Evolutionary conservation across 1,140 invertebrate species (phyloP).

Genomic region (Leptinotarsa defecta): DNA sequence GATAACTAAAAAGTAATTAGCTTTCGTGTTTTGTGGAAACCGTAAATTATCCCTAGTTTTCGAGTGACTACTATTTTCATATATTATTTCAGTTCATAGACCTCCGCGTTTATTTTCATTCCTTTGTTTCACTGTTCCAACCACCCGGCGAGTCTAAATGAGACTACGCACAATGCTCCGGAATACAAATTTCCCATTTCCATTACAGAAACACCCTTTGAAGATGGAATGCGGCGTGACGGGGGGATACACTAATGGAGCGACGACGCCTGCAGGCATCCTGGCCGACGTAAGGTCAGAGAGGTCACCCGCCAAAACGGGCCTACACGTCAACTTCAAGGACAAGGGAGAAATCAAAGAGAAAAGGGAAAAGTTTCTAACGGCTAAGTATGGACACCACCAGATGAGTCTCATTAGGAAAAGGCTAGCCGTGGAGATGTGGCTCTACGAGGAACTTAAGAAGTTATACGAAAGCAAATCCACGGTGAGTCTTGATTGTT

Average conservation of each 20-base stretch:
- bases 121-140: background rate
- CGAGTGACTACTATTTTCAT: too few species aligned
- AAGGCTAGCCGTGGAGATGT: conserved; percentile 93
- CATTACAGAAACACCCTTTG: conserved; percentile 19
- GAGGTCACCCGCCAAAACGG: conserved; percentile 75
- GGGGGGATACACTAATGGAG: conserved; percentile 47
- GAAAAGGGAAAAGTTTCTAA: conserved; percentile 90
- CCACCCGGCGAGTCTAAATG: background rate
- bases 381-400: conserved; percentile 94
- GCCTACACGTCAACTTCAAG: conserved; percentile 85
- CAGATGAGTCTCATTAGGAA: conserved; percentile 97
- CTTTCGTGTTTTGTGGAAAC: too few species aligned
- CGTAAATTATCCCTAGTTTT: too few species aligned
- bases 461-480: conserved; percentile 74
- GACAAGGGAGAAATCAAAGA: conserved; percentile 84
- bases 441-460: conserved; percentile 94
- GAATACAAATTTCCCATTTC: conserved; percentile 14
- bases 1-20: too few species aligned
- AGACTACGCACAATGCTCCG: background rate
- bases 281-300: conserved; percentile 61
- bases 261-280: conserved; percentile 50
- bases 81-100: too few species aligned
- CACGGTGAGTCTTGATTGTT: conserved; percentile 30
- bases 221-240: conserved; percentile 58
- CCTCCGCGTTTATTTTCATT: too few species aligned